Evolutionary conservation across 2,888 invertebrate species (phyloP), one percentile per base, ranked within the genome.

Genomic region (Ommatoiulus sabulosus): DNA sequence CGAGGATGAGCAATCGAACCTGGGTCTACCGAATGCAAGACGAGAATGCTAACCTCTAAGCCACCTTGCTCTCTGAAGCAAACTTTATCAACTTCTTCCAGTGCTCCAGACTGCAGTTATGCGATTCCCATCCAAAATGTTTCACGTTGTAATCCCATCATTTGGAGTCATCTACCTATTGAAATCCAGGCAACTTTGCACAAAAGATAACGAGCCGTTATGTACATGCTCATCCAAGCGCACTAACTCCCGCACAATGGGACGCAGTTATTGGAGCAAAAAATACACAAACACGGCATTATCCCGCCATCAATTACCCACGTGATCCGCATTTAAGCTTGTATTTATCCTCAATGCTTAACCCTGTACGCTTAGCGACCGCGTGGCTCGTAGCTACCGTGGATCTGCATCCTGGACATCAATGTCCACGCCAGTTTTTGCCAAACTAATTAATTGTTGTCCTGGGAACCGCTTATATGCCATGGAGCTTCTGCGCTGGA

Each of bases 211-310:
- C 63, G 63, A 63, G 63, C 63, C 63, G 63, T 63, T 63, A 63
- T 63, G 63, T 63, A 15, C 63, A 6, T n/a, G 20, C 20, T 8
- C 63, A 63, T 63, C 63, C 63, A 8, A 63, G 63, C 63, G 63
- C 63, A 63, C 5, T 63, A 15, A 63, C 63, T 20, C 20, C 63
- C 4, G 48, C 63, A 63, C 63, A 63, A 63, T 20, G 63, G 63
- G 63, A 63, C 20, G 63, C 63, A 63, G 63, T 63, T 63, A 63
- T 63, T 63, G 63, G 63, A 63, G 63, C 63, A 63, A 63, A 63
- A 63, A 63, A 63, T 20, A 63, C 20, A 63, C 63, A 63, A 63
- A 63, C 63, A 63, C 8, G 63, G 20, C 63, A 20, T 63, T 63
- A 63, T 63, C 63, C 63, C 63, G 57, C 57, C 57, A 57, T 57